phyloP scores from a whole-genome alignment of 2,113 vertebrate species.

The Pluvialis apricaria region DNA sequence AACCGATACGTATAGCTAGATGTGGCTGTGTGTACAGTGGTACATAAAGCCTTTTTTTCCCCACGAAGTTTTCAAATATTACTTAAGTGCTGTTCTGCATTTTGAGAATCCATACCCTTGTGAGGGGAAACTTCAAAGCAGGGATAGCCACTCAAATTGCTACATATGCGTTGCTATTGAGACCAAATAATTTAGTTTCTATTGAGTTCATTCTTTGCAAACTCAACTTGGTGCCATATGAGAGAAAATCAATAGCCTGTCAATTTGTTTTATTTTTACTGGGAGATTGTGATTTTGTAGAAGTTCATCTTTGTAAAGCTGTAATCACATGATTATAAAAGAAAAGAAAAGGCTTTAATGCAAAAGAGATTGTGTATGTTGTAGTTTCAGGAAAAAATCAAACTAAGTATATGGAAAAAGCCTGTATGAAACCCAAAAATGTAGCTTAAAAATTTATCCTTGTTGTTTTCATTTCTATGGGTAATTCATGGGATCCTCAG shows the following conservation, averaged over 20 bases:
- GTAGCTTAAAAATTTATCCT: not conserved
- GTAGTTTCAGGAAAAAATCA: not conserved
- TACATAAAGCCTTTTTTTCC: fast-evolving
- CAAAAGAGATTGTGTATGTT: not conserved
- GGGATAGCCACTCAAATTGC: not conserved
- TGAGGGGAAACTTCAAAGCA: not conserved
- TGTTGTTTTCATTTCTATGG: not conserved
- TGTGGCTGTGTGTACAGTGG: not conserved
- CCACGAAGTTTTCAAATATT: not conserved
- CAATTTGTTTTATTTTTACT: not conserved
- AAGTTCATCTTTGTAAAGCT: not conserved
- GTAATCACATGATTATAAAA: not conserved
- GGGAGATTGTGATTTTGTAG: not conserved
- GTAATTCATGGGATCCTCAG: not conserved
- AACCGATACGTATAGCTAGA: fast-evolving
- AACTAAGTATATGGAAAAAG: not conserved
- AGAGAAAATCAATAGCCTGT: not conserved
- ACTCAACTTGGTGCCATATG: not conserved
- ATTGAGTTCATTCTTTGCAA: not conserved
- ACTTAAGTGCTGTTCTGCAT: not conserved
- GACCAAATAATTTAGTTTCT: not conserved
- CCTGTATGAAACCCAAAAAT: not conserved
- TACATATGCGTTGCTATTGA: not conserved
- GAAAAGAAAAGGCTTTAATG: not conserved
- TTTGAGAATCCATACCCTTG: not conserved